Evolutionary conservation across 1,140 invertebrate species (phyloP), one percentile per base, ranked within the genome.

Genomic region (Caerostris extrusa): DNA sequence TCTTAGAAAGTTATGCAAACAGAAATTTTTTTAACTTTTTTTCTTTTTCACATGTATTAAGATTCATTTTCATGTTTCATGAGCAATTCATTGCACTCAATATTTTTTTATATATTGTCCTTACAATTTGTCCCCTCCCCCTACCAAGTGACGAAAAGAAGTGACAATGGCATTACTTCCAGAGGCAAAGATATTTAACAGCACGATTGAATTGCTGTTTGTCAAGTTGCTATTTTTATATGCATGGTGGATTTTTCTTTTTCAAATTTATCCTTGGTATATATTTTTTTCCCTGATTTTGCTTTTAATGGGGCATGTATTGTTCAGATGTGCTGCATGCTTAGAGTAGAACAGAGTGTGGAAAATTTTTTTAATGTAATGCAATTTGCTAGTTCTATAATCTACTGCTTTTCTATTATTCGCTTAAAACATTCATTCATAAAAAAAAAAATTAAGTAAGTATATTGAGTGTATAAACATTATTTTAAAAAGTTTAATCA

Each of bases 81-180:
- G 34, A 34, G 34, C 34, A 34, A 34, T 34, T 34, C 34, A 34
- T 34, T 34, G 34, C 34, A 34, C 34, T 34, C 34, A 34, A 34
- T 34, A 34, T 34, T 34, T 34, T 34, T 34, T 34, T 34, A 34
- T 34, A 34, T 34, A 34, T 2, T 34, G 34, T 34, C 34, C 34
- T 34, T 34, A 34, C 34, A 34, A 34, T 34, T 34, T 34, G 34
- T 34, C 34, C 34, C 34, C 34, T 34, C 34, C 34, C 34, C 34
- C 34, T 34, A 34, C 34, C 34, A 34, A 34, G 34, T 34, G 34
- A 34, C 34, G 61, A 64, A 64, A 1, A 64, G 61, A 64, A 64
- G 12, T 64, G 17, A 12, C 7, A 77, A 71, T 34, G 69, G 71
- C 71, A 77, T 77, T 77, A 77, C 71, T 77, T 77, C 53, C 71